These are phyloP conservation scores for Lordiphosa stackelbergi DNA, from an alignment of 1,140 invertebrate species.

Conservation along the genomic window DNA sequence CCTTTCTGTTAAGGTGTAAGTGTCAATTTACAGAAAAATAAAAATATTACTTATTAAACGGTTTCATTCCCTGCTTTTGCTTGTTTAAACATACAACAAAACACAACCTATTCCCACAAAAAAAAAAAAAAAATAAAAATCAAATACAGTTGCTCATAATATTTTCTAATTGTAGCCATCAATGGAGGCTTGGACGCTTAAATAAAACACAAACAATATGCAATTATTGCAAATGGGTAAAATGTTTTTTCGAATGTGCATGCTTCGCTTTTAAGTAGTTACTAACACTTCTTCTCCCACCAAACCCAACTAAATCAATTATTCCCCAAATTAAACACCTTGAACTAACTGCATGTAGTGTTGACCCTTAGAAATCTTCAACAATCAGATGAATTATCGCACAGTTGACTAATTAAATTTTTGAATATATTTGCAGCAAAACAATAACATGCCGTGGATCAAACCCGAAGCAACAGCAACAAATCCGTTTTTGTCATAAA, in stretches of 20 bases:
- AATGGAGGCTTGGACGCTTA: slow-evolving; percentile 78
- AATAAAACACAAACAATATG: slow-evolving; percentile 74
- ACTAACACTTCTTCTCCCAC: slow-evolving; percentile 9
- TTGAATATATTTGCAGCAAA: slow-evolving; percentile 52
- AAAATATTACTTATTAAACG: neutral
- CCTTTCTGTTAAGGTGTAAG: too few relatives aligned
- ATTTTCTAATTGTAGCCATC: slow-evolving; percentile 76
- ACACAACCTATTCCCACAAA: neutral
- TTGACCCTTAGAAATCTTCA: slow-evolving; percentile 22
- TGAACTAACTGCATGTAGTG: slow-evolving; percentile 32
- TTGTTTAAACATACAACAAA: neutral
- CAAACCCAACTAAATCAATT: slow-evolving; percentile 9
- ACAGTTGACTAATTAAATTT: slow-evolving; percentile 9
- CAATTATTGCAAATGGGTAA: slow-evolving; percentile 76
- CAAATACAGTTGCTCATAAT: slow-evolving; percentile 60
- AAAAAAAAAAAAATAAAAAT: slow-evolving; percentile 15
- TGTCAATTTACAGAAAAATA: too few relatives aligned
- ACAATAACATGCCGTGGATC: slow-evolving; percentile 76
- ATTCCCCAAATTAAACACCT: slow-evolving; percentile 1
- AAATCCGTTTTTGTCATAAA: slow-evolving; percentile 77
- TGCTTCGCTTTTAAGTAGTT: slow-evolving; percentile 40
- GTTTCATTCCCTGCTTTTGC: slow-evolving; percentile 32
- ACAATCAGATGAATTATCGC: slow-evolving; percentile 5
- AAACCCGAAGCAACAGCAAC: slow-evolving; percentile 74
- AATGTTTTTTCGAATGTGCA: slow-evolving; percentile 72